Percentiles rank a stretch among this genome's conserved stretches.
phyloP scores from a whole-genome alignment of 2,888 invertebrate species.

The Nomada ferruginata region DNA sequence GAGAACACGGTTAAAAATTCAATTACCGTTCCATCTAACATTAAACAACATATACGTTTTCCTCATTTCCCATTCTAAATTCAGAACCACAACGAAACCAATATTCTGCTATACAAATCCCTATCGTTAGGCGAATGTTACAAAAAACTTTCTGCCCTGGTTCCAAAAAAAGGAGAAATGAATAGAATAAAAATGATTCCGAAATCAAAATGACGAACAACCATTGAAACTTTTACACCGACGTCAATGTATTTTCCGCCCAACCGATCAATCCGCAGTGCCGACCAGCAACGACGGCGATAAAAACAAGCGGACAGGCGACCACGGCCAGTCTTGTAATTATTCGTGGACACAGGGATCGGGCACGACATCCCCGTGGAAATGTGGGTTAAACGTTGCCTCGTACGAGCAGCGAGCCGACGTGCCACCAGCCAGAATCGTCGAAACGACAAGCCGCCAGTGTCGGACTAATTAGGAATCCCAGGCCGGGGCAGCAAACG shows the following conservation, averaged over 20 bases:
- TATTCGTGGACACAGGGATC: constrained; percentile 64
- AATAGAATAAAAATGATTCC: too few species aligned
- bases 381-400: constrained; percentile 71
- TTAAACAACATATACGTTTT: too few species aligned
- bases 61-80: too few species aligned
- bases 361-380: constrained; percentile 51
- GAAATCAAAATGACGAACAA: too few species aligned
- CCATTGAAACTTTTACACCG: too few species aligned
- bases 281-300: constrained; percentile 2
- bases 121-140: too few species aligned
- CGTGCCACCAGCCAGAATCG: constrained; percentile 40
- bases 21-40: too few species aligned
- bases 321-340: constrained; percentile 58
- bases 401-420: constrained; percentile 34
- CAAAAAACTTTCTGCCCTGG: too few species aligned
- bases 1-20: too few species aligned
- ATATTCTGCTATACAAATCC: too few species aligned
- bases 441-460: constrained; percentile 56
- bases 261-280: constrained; percentile 44
- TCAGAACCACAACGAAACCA: too few species aligned
- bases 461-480: constrained; percentile 61
- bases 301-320: constrained; percentile 46
- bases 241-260: constrained; percentile 35
- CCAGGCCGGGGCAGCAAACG: constrained; percentile 21
- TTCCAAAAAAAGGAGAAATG: too few species aligned